These are phyloP conservation scores for Tachina lurida DNA, from an alignment of 2,888 invertebrate genomes.

Conservation along the genomic window DNA sequence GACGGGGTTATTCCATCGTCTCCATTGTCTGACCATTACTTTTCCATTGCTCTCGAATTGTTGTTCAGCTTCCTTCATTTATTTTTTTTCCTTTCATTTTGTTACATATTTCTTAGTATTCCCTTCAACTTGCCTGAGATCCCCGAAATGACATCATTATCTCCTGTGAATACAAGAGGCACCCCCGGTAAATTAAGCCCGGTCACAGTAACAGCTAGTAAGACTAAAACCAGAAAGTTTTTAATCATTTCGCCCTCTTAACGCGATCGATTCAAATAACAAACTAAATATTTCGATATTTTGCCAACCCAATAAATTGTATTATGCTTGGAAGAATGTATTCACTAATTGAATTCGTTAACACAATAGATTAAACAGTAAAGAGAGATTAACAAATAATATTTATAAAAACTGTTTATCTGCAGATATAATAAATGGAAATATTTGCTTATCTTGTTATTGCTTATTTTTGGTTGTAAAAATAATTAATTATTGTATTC, in stretches of 20 bases:
- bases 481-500: not conserved
- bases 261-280: constrained; percentile 6
- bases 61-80: no score
- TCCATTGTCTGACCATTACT: no score
- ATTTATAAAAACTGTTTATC: constrained; percentile 23
- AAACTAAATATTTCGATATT: constrained; percentile 35
- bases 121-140: constrained; percentile 74
- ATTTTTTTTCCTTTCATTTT: not conserved
- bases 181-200: constrained; percentile 73
- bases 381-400: constrained; percentile 13
- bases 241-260: constrained; percentile 48
- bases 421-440: not conserved
- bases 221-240: constrained; percentile 55
- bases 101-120: not conserved
- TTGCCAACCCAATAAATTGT: constrained; percentile 4
- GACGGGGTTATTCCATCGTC: no score
- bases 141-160: constrained; percentile 73
- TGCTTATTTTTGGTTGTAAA: constrained; percentile 2
- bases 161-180: constrained; percentile 71
- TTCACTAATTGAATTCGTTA: not conserved
- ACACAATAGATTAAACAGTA: constrained; percentile 20
- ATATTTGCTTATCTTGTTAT: constrained; percentile 16
- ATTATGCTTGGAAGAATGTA: not conserved
- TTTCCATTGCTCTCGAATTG: no score
- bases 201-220: constrained; percentile 50